Evolutionary conservation across 2,888 invertebrate genomes (phyloP).

Genomic region (Drosophila aldrichi): DNA sequence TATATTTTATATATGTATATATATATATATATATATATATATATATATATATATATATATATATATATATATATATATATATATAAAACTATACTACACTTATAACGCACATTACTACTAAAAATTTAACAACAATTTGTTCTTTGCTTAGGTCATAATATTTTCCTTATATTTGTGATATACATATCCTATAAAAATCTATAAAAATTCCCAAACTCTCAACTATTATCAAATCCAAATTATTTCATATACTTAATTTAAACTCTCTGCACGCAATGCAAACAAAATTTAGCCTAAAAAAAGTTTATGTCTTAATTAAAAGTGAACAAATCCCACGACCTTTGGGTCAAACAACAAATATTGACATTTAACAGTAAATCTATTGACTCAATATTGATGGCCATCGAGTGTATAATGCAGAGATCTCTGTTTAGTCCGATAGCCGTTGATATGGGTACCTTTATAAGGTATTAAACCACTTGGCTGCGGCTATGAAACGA

Average conservation of each 20-base stretch:
- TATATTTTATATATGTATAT: too few species aligned
- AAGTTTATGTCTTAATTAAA: slow-evolving; percentile 31
- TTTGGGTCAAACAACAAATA: slow-evolving; percentile 15
- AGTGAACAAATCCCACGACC: not conserved
- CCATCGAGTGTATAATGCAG: not conserved
- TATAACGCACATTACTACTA: too few species aligned
- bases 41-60: too few species aligned
- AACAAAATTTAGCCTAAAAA: slow-evolving; percentile 14
- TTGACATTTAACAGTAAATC: slow-evolving; percentile 24
- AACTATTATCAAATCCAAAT: not conserved
- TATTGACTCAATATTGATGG: slow-evolving; percentile 14
- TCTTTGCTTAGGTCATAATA: too few species aligned
- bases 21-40: too few species aligned
- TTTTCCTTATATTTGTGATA: too few species aligned
- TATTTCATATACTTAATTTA: not conserved
- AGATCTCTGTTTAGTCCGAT: slow-evolving; percentile 8
- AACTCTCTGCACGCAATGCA: slow-evolving; percentile 1
- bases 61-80: too few species aligned
- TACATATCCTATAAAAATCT: not conserved
- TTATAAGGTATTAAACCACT: slow-evolving; percentile 26
- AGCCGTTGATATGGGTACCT: slow-evolving; percentile 44
- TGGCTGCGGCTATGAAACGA: not conserved
- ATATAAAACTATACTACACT: too few species aligned
- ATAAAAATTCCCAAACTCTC: not conserved
- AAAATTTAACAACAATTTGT: too few species aligned